A percentile compares a stretch with the other conserved stretches of the same genome.
Conservation (phyloP, 2,797 vertebrate species). For the Pteronotus mesoamericanus region DNA sequence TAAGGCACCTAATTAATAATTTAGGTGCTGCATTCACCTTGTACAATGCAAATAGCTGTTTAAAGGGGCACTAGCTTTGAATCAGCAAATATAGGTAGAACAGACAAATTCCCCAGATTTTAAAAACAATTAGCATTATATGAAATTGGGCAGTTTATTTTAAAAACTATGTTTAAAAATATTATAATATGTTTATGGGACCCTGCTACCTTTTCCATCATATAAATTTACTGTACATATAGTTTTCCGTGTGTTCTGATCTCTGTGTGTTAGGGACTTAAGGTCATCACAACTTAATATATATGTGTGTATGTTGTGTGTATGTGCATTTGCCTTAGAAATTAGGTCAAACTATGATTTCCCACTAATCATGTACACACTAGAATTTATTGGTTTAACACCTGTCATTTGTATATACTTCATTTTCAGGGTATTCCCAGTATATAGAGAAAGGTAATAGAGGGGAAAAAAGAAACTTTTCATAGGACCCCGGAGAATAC, state of each 20-base stretch:
- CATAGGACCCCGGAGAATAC: background rate
- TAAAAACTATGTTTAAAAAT: background rate
- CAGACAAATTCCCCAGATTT: background rate
- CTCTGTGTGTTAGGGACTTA: background rate
- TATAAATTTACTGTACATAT: background rate
- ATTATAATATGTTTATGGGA: background rate
- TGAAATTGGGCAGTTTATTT: background rate
- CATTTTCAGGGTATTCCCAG: background rate
- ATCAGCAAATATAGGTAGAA: background rate
- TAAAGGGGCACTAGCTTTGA: background rate
- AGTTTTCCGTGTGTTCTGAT: background rate
- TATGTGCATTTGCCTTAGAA: background rate
- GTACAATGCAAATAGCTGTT: slow-evolving; percentile 48
- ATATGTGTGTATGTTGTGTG: background rate
- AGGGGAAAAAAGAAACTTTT: background rate
- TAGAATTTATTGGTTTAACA: background rate
- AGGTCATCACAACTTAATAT: background rate
- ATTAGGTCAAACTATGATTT: background rate
- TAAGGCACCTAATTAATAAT: slow-evolving; percentile 38
- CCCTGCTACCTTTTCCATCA: background rate
- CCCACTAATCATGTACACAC: background rate
- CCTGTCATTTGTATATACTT: background rate
- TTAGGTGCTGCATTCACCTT: slow-evolving; percentile 67
- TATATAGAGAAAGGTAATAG: background rate
- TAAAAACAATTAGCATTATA: background rate